Evolutionary conservation across 1,140 invertebrate genomes (phyloP).

Genomic region (Whitmania pigra): DNA sequence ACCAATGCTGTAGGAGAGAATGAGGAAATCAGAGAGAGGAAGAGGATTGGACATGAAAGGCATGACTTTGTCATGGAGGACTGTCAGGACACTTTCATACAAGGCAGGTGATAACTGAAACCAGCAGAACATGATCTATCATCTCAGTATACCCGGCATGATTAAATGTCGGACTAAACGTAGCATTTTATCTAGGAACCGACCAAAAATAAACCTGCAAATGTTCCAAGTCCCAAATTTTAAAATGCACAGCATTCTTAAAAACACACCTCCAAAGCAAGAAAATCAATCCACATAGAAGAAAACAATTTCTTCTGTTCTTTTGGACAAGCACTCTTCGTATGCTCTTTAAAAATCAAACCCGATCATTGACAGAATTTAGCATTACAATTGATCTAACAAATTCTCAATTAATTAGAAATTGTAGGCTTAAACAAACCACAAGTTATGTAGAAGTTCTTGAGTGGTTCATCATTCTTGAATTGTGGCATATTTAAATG

Average conservation of each 20-base stretch:
- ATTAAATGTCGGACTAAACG: too few species aligned
- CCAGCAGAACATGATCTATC: too few species aligned
- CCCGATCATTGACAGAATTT: constrained; percentile 15
- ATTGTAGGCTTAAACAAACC: not conserved
- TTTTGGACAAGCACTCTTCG: constrained; percentile 27
- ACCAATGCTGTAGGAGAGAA: constrained; percentile 72
- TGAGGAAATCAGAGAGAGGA: constrained; percentile 76
- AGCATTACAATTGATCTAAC: constrained; percentile 32
- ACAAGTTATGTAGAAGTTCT: constrained; percentile 26
- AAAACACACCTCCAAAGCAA: constrained; percentile 48
- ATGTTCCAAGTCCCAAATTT: not conserved
- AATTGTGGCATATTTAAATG: constrained; percentile 28
- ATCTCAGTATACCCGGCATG: too few species aligned
- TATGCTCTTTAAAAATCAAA: constrained; percentile 25
- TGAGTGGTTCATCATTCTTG: constrained; percentile 22
- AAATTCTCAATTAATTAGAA: constrained; percentile 10
- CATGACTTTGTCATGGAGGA: constrained; percentile 69
- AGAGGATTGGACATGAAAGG: constrained; percentile 66
- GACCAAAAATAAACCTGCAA: not conserved
- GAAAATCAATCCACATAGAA: constrained; percentile 53
- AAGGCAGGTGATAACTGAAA: constrained; percentile 48
- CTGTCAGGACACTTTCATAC: constrained; percentile 63
- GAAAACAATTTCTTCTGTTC: constrained; percentile 37
- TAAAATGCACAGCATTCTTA: not conserved
- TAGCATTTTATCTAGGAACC: not conserved